Evolutionary conservation across 2,888 invertebrate genomes (phyloP).

Genomic region (Dolomedes plantarius): DNA sequence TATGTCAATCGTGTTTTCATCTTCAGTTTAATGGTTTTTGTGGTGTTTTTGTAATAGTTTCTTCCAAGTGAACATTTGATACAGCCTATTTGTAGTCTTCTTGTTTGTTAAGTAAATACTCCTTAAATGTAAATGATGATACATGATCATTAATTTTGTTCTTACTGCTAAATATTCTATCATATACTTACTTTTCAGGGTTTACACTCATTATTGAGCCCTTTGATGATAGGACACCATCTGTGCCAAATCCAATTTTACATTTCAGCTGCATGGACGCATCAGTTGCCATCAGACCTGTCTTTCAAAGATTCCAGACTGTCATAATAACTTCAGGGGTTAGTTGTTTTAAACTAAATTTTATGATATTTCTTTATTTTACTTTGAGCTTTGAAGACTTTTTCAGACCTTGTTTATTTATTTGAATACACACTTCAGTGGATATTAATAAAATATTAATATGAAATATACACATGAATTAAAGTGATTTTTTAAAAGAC

Average conservation of each 20-base stretch:
- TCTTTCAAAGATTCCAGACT: constrained; percentile 96
- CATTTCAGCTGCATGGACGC: constrained; percentile 95
- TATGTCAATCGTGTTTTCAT: no score
- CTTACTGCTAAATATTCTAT: no score
- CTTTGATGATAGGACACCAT: constrained; percentile 87
- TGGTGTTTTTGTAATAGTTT: no score
- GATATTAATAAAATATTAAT: background rate
- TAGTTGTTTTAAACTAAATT: constrained; percentile 69
- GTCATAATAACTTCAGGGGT: constrained; percentile 98
- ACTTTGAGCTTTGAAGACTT: background rate
- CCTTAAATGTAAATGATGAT: no score
- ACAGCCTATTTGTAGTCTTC: no score
- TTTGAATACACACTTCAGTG: background rate
- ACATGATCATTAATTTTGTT: no score
- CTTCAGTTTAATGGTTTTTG: no score
- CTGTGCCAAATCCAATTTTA: constrained; percentile 82
- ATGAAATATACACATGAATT: background rate
- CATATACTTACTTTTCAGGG: constrained; percentile 81
- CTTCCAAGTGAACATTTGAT: no score
- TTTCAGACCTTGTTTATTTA: background rate
- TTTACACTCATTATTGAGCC: constrained; percentile 99
- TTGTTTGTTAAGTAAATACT: no score
- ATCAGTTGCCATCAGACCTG: constrained; percentile 97
- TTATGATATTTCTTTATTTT: background rate
- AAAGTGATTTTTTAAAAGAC: no score